Percentiles rank a stretch among this genome's conserved stretches.
phyloP scores from a whole-genome alignment of 2,113 vertebrate species.

The Indicator indicator region DNA sequence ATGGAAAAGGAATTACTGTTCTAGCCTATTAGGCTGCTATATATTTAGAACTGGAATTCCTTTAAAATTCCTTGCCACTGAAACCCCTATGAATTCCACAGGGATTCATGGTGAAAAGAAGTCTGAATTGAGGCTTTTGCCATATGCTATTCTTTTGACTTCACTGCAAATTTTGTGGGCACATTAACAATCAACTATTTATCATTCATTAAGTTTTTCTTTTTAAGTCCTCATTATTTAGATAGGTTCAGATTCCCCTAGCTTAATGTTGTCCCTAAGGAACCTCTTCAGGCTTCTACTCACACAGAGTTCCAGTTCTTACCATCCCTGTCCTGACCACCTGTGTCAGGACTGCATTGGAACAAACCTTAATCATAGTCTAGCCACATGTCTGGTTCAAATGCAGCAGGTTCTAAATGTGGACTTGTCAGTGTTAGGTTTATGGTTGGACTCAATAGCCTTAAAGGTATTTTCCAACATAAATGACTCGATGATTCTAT shows the following conservation, averaged over 20 bases:
- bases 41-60: conserved; percentile 15
- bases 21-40: not conserved
- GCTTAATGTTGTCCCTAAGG: not conserved
- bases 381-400: not conserved
- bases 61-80: not conserved
- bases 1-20: conserved; percentile 42
- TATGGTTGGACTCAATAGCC: not conserved
- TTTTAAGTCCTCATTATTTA: not conserved
- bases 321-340: not conserved
- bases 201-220: not conserved
- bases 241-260: not conserved
- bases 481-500: not conserved
- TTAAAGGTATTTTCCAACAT: not conserved
- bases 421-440: not conserved
- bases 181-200: not conserved
- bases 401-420: not conserved
- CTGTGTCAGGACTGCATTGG: not conserved
- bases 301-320: not conserved
- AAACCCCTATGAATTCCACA: not conserved
- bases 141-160: not conserved
- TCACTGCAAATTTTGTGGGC: not conserved
- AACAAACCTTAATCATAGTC: not conserved
- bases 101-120: not conserved
- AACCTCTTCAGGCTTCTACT: not conserved
- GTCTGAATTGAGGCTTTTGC: not conserved